Base-by-base conservation (phyloP, 2,113 vertebrate genomes). In the Turnix velox region DNA sequence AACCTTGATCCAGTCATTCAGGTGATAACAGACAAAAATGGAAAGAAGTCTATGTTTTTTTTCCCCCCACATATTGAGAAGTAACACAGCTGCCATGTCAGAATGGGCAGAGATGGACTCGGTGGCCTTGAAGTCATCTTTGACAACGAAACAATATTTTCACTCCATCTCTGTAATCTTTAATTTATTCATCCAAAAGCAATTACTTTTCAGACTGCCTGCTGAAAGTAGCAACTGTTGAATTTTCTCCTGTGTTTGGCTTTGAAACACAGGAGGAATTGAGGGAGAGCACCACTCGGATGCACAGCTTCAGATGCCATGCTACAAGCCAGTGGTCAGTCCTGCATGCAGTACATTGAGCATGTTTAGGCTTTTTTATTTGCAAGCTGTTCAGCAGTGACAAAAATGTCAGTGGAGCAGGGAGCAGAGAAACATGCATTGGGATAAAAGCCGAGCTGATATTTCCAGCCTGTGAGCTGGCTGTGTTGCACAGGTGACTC, bases 1-100 rank as follows among this genome's bases (percentile, higher is more conserved):
- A 75, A 80, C 75, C 55, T 72, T 94, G 90, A 81, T 96, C 95
- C 92, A 92, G 68, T 74, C 59, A 79, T 76, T 88, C 81, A 94
- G 81, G 84, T 73, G 92, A 90, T 75, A 86, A 59, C 31, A 62
- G 74, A 88, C 68, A 82, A 94, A 92, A 94, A 68, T 12, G 42
- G 91, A 94, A 95, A 91, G 43, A 37, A 46, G 63, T 51, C 69
- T 57, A 3, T 20, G 19, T 19, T 19, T 51, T 61, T 93, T 84
- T n/a, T 43, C 33, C 30, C 40, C 3, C 27, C 0, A 1, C 52
- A 6, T 37, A 33, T 67, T 0, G 3, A 89, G 84, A 57, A 2
- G 1, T 49, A 22, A 78, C 19, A 30, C 0, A 4, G 61, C 84
- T 76, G 4, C 79, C 63, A 9, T 49, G 48, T 65, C 27, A 7